Percentiles rank a stretch among this genome's conserved stretches.
Conservation (phyloP, 2,888 invertebrate species). For the Heliconius hortense region DNA sequence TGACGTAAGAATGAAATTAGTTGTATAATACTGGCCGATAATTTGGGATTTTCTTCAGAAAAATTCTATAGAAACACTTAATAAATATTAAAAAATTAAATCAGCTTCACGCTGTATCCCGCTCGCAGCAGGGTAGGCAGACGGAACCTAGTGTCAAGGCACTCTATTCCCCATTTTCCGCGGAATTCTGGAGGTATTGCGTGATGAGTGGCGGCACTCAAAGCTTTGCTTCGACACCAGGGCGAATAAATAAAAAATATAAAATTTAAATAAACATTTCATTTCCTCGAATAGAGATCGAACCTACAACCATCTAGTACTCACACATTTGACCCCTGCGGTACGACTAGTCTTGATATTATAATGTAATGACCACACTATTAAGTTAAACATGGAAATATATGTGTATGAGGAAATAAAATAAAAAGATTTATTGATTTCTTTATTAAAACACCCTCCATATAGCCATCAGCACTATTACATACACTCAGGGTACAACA, state of each 20-base stretch:
- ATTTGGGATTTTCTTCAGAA: not conserved
- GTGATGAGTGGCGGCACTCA: too few species aligned
- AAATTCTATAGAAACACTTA: not conserved
- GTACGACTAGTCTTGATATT: not conserved
- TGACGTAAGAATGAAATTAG: not conserved
- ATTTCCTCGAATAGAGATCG: too few species aligned
- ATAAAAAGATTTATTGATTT: slow-evolving; percentile 62
- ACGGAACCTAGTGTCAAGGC: too few species aligned
- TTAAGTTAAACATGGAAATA: not conserved
- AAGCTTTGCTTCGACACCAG: too few species aligned
- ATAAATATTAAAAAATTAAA: not conserved
- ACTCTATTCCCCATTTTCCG: too few species aligned
- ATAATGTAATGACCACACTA: too few species aligned
- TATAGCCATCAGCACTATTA: slow-evolving; percentile 65
- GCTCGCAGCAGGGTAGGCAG: too few species aligned
- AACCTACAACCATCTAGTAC: too few species aligned
- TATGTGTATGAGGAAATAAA: not conserved
- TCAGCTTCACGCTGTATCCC: too few species aligned
- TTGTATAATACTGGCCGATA: not conserved
- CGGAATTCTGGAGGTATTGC: too few species aligned
- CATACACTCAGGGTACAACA: slow-evolving; percentile 70
- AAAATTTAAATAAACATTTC: slow-evolving; percentile 24
- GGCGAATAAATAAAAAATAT: too few species aligned
- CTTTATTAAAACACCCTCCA: slow-evolving; percentile 81
- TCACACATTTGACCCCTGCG: too few species aligned